phyloP scores from a whole-genome alignment of 2,888 invertebrate species.

The Netelia melanura region DNA sequence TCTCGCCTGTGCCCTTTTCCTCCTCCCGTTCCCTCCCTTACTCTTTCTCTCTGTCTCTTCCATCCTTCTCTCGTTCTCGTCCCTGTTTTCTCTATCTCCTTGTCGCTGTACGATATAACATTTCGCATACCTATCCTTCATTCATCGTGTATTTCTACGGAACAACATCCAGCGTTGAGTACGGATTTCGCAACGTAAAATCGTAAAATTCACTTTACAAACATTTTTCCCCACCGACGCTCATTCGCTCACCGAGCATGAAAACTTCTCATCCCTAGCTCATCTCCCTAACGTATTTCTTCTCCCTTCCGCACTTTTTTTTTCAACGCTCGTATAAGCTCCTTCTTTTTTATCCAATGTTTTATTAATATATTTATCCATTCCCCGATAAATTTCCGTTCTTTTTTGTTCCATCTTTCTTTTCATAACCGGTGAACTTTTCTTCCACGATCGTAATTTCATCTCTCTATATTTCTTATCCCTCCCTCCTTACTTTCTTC shows the following conservation, averaged over 20 bases:
- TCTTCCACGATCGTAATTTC: background rate
- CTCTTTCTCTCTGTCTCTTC: constrained; percentile 21
- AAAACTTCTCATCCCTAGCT: constrained; percentile 56
- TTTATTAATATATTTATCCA: constrained; percentile 58
- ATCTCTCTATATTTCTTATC: background rate
- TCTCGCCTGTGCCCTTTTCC: constrained; percentile 26
- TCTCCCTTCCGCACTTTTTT: constrained; percentile 14
- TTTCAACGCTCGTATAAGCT: constrained; percentile 2
- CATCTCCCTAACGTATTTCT: constrained; percentile 43
- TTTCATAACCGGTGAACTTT: constrained; percentile 23
- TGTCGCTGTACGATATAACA: constrained; percentile 35
- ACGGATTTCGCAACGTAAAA: constrained; percentile 63
- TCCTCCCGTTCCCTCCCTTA: constrained; percentile 2
- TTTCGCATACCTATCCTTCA: constrained; percentile 30
- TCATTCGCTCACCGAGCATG: constrained; percentile 52
- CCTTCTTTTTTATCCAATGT: constrained; percentile 36
- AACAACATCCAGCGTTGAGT: constrained; percentile 43
- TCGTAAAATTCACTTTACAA: constrained; percentile 67
- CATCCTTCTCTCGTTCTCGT: constrained; percentile 53
- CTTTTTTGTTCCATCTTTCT: background rate
- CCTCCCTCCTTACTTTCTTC: background rate
- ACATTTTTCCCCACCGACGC: constrained; percentile 62
- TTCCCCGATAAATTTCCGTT: constrained; percentile 29
- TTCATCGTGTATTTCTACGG: constrained; percentile 49
- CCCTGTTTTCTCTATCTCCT: constrained; percentile 33